phyloP scores from a whole-genome alignment of 2,888 invertebrate species.

The Julus scanicus region DNA sequence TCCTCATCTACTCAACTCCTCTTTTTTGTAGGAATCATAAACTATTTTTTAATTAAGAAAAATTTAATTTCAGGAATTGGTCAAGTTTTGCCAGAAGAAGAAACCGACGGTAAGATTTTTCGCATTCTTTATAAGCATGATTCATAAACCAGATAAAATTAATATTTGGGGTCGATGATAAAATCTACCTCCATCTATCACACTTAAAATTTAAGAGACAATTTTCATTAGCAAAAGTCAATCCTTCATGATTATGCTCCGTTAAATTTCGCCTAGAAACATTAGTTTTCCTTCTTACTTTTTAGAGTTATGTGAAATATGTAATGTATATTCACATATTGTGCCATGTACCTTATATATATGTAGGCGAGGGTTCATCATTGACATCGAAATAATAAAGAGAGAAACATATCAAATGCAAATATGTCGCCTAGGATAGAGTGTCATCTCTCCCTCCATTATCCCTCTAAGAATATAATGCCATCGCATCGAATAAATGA shows the following conservation, averaged over 20 bases:
- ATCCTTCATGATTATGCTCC: not conserved
- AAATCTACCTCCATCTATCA: not conserved
- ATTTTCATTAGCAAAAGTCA: slow-evolving; percentile 2
- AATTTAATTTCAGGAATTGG: slow-evolving; percentile 50
- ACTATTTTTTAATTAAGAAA: too few relatives aligned
- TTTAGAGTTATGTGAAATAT: not conserved
- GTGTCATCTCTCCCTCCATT: slow-evolving; percentile 19
- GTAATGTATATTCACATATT: not conserved
- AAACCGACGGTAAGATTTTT: slow-evolving; percentile 46
- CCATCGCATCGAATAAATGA: not conserved
- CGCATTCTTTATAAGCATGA: not conserved
- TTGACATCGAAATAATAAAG: slow-evolving; percentile 11
- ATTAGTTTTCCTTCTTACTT: not conserved
- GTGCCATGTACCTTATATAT: not conserved
- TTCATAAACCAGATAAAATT: not conserved
- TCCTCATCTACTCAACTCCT: too few relatives aligned
- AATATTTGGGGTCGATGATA: too few relatives aligned
- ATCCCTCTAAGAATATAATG: not conserved
- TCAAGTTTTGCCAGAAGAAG: slow-evolving; percentile 53
- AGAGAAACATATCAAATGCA: slow-evolving; percentile 10
- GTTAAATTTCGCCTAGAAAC: not conserved
- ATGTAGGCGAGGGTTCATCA: not conserved
- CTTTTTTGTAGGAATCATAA: too few relatives aligned
- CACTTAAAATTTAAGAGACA: not conserved
- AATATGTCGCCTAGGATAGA: not conserved